phyloP scores from a whole-genome alignment of 2,888 invertebrate species.

The Blastobasis adustella region DNA sequence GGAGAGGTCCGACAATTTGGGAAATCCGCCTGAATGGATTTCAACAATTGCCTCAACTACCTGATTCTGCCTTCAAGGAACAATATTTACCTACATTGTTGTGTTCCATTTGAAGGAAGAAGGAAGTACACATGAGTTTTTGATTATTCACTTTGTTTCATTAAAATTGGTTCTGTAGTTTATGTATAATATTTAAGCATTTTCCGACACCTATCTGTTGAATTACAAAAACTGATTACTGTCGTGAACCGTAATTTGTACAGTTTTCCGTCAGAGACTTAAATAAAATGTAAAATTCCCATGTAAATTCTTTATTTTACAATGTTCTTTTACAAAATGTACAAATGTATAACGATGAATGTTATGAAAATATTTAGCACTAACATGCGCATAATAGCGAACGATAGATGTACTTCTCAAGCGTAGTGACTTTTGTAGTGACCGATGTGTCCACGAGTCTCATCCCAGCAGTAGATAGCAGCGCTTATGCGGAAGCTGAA shows the following conservation, averaged over 20 bases:
- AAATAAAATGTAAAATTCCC: not conserved
- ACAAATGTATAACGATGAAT: constrained; percentile 21
- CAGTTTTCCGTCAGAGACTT: not conserved
- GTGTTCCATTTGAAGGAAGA: not conserved
- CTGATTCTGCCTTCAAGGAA: too few relatives aligned
- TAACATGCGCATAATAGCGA: not conserved
- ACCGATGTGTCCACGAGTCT: not conserved
- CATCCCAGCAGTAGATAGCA: too few relatives aligned
- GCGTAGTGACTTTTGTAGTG: constrained; percentile 3
- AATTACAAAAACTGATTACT: too few relatives aligned
- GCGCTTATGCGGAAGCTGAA: constrained; percentile 42
- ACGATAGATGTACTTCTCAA: not conserved
- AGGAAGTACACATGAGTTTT: too few relatives aligned
- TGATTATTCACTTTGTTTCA: too few relatives aligned
- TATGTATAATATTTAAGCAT: too few relatives aligned
- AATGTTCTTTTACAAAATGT: constrained; percentile 24
- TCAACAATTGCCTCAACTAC: too few relatives aligned
- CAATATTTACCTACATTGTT: not conserved
- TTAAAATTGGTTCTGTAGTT: too few relatives aligned
- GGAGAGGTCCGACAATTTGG: too few relatives aligned
- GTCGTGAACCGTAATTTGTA: too few relatives aligned
- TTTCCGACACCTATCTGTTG: too few relatives aligned
- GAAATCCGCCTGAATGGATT: too few relatives aligned
- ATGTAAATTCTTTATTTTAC: constrained; percentile 5
- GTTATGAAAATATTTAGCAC: constrained; percentile 27